Conservation (phyloP, 2,888 invertebrate species). For the Philopedon plagiatum region DNA sequence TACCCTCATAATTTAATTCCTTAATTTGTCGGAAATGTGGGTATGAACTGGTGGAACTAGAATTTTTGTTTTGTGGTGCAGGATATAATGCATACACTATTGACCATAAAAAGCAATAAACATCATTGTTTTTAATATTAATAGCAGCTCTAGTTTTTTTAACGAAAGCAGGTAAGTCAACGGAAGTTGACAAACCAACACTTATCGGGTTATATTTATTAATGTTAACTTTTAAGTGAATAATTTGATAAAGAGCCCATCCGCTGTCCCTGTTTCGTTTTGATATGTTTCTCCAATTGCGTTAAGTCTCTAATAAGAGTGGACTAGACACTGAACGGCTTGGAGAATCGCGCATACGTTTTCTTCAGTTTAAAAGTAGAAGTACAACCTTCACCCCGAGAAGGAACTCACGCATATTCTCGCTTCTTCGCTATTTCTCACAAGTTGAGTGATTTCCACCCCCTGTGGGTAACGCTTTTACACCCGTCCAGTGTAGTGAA, state of each 20-base stretch:
- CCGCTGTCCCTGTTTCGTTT: constrained; percentile 25
- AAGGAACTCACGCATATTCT: too few species aligned
- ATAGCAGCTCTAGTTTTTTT: constrained; percentile 52
- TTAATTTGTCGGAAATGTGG: neutral
- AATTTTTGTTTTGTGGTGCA: neutral
- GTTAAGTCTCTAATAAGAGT: too few species aligned
- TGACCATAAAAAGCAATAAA: constrained; percentile 20
- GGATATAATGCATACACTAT: neutral
- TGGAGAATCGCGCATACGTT: too few species aligned
- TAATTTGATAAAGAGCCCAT: constrained; percentile 27
- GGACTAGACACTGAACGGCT: too few species aligned
- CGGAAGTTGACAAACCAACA: constrained; percentile 52
- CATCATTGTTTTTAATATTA: constrained; percentile 58
- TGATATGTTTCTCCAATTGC: constrained; percentile 9
- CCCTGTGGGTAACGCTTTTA: too few species aligned
- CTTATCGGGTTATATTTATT: constrained; percentile 54
- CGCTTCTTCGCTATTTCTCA: too few species aligned
- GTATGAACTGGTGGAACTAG: neutral
- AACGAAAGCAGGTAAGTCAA: constrained; percentile 53
- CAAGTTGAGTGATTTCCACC: too few species aligned
- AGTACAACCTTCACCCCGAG: too few species aligned
- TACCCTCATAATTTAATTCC: neutral
- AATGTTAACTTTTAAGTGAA: constrained; percentile 47
- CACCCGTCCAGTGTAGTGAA: too few species aligned
- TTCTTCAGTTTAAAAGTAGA: too few species aligned